Base-by-base conservation (phyloP, 2,888 invertebrate genomes). In the Hoplodrina ambigua region DNA sequence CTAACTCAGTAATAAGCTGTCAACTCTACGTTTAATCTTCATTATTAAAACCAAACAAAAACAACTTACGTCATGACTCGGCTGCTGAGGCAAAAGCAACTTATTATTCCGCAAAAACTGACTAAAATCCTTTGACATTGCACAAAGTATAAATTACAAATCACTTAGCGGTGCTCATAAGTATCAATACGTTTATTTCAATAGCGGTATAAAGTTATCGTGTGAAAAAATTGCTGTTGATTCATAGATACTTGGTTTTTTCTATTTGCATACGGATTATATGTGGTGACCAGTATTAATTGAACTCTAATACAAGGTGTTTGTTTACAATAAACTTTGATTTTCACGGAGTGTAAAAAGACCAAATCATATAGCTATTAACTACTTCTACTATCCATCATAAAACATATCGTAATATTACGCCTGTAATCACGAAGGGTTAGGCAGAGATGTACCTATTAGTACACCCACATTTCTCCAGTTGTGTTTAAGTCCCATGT, bases 41-140 rank as follows among this genome's bases (percentile, higher is more conserved):
- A 44, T 6, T 6, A 37, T 8, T 37, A 37, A 37, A 37, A 37
- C 37, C 1, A 37, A 8, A 37, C 5, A 7, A 46, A 7, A 2
- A 1, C 50, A 10, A 87, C 90, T 91, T 80, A 91, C 91, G 72
- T 91, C 90, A 68, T 89, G 85, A 75, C 81, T 83, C 4, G 91
- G 90, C 61, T 90, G 89, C 20, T 87, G 56, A 0, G 90, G 90
- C 5, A 89, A 68, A 44, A 88, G 79, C 5, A 89, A 65, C 7
- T 85, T 80, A 44, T 76, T 87, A 15, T 76, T 72, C 11, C 63
- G 66, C 52, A 80, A 60, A 62, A 80, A 63, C 20, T 60, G 55
- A 20, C 61, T 50, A 6, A 69, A 78, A 13, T 78, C 66, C 25
- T 25, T 60, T 53, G 59, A 49, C 72, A 80, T 82, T 52, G 63